phyloP scores from a whole-genome alignment of 2,888 invertebrate genomes.

The Yponomeuta sedellus region DNA sequence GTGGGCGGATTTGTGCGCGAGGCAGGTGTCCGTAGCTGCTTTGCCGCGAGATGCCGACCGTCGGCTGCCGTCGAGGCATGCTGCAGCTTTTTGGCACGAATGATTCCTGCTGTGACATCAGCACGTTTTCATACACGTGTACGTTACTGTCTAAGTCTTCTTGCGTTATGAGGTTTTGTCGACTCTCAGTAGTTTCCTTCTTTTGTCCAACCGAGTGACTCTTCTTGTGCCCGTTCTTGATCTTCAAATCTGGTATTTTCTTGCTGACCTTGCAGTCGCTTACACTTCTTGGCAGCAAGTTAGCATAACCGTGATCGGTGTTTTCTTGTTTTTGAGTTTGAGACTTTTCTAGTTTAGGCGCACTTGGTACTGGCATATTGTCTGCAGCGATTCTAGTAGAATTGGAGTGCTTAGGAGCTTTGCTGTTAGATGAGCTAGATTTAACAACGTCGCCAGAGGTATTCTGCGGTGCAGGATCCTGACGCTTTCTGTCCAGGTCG shows the following conservation, averaged over 20 bases:
- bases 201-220: constrained; percentile 66
- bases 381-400: constrained; percentile 38
- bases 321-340: constrained; percentile 38
- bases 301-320: constrained; percentile 53
- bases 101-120: constrained; percentile 33
- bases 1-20: constrained; percentile 52
- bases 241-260: constrained; percentile 46
- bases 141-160: constrained; percentile 53
- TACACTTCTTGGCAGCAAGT: constrained; percentile 59
- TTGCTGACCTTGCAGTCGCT: constrained; percentile 64
- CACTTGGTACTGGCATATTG: constrained; percentile 29
- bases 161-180: constrained; percentile 62
- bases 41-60: constrained; percentile 52
- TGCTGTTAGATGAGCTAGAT: constrained; percentile 40
- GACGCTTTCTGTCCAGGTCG: constrained; percentile 60
- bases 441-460: constrained; percentile 43
- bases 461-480: constrained; percentile 22
- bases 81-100: constrained; percentile 64
- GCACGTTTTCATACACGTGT: constrained; percentile 67
- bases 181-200: constrained; percentile 64
- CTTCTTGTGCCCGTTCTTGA: constrained; percentile 55
- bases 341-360: constrained; percentile 36
- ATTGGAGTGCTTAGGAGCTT: constrained; percentile 48
- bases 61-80: constrained; percentile 63
- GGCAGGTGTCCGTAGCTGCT: constrained; percentile 62